These are phyloP conservation scores for Vireo altiloquus DNA, from an alignment of 2,113 vertebrate species.

Conservation along the genomic window DNA sequence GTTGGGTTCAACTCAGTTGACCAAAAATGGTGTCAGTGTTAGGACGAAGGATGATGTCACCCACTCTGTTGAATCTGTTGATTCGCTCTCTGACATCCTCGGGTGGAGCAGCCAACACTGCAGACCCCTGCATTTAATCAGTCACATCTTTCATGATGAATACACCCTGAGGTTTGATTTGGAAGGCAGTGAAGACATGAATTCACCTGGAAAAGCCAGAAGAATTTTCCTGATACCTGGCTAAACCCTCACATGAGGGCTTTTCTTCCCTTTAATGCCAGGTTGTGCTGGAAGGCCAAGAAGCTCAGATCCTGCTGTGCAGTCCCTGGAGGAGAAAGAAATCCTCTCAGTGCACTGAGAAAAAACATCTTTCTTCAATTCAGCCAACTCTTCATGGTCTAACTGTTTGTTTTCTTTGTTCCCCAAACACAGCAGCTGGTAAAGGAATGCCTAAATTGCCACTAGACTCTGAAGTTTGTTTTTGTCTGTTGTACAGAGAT, in stretches of 20 bases:
- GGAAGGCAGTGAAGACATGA: background rate
- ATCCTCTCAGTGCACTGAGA: background rate
- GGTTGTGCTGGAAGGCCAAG: background rate
- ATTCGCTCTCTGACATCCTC: background rate
- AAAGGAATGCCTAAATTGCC: background rate
- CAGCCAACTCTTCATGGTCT: background rate
- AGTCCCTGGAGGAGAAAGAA: background rate
- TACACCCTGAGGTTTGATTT: background rate
- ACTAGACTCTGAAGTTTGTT: background rate
- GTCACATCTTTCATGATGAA: background rate
- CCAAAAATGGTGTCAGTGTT: background rate
- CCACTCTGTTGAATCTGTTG: background rate
- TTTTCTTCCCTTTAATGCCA: background rate
- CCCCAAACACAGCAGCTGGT: background rate
- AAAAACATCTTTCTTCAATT: background rate
- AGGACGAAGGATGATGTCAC: background rate
- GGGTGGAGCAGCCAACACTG: background rate
- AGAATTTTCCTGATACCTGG: background rate
- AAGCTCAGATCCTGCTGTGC: background rate
- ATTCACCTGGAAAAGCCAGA: background rate
- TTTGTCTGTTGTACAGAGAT: background rate
- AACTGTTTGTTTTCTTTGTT: background rate
- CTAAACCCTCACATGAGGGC: background rate
- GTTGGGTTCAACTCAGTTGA: background rate
- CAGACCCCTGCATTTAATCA: background rate